phyloP scores from a whole-genome alignment of 2,888 invertebrate genomes.

The Diplazon laetatorius region DNA sequence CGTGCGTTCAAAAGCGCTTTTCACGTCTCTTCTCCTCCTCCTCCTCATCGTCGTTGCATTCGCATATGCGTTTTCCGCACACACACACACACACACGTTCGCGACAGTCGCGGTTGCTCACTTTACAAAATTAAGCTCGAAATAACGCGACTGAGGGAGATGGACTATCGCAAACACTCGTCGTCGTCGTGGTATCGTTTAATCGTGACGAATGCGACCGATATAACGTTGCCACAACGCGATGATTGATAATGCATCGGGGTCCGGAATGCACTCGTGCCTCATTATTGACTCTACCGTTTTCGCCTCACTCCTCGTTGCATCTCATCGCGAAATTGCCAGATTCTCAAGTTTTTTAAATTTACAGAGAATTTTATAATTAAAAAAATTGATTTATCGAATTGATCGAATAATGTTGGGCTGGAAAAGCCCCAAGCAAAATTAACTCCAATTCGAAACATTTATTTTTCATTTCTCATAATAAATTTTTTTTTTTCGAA shows the following conservation, averaged over 20 bases:
- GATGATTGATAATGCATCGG: conserved; percentile 3
- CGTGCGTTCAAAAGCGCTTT: too few relatives aligned
- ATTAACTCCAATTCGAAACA: too few relatives aligned
- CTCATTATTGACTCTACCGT: conserved; percentile 2
- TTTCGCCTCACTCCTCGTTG: background rate
- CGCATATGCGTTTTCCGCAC: background rate
- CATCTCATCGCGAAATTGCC: background rate
- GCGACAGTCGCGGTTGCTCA: background rate
- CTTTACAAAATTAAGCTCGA: conserved; percentile 11
- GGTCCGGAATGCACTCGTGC: conserved; percentile 7
- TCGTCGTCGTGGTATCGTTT: background rate
- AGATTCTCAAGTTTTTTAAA: background rate
- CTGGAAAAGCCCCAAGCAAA: too few relatives aligned
- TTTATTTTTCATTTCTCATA: too few relatives aligned
- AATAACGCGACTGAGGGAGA: background rate
- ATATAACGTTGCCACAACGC: background rate
- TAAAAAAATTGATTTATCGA: too few relatives aligned
- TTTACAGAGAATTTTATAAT: background rate
- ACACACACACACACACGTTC: too few relatives aligned
- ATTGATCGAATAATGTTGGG: too few relatives aligned
- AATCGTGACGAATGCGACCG: background rate
- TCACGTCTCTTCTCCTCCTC: background rate
- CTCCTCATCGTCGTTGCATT: too few relatives aligned
- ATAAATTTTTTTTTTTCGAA: too few relatives aligned
- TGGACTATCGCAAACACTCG: background rate